phyloP scores from a whole-genome alignment of 2,888 invertebrate genomes.

The Aspidiotus destructor region DNA sequence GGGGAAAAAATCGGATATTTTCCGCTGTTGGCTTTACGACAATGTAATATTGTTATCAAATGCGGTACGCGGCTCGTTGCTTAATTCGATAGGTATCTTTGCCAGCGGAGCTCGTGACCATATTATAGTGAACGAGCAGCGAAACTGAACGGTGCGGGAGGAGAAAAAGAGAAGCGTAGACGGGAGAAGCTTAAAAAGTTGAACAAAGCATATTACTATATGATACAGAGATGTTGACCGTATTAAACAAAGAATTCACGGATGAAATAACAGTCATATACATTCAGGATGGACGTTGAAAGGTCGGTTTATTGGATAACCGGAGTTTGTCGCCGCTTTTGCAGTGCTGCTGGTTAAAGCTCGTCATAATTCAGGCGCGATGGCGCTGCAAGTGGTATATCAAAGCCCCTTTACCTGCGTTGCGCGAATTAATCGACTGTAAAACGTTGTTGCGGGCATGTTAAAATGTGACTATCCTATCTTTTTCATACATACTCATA shows the following conservation, averaged over 20 bases:
- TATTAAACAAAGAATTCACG: constrained; percentile 31
- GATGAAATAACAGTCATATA: constrained; percentile 33
- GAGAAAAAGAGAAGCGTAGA: background rate
- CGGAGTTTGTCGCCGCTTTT: constrained; percentile 28
- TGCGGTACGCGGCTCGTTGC: constrained; percentile 28
- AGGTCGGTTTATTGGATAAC: constrained; percentile 33
- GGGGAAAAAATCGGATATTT: constrained; percentile 28
- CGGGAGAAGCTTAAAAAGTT: background rate
- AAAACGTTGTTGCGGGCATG: constrained; percentile 21
- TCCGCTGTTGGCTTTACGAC: constrained; percentile 32
- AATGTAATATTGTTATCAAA: constrained; percentile 31
- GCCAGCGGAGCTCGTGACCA: constrained; percentile 14
- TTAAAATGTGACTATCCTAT: constrained; percentile 21
- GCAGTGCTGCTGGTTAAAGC: constrained; percentile 2
- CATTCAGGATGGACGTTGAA: constrained; percentile 27
- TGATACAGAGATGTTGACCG: constrained; percentile 22
- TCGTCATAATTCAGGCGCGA: constrained; percentile 6
- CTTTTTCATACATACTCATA: constrained; percentile 17
- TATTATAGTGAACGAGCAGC: constrained; percentile 5
- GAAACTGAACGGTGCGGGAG: background rate
- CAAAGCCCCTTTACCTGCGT: constrained; percentile 33
- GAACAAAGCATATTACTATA: constrained; percentile 24
- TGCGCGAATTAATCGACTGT: constrained; percentile 30
- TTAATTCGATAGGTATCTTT: constrained; percentile 26
- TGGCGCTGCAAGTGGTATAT: constrained; percentile 28